phyloP scores from a whole-genome alignment of 1,140 invertebrate genomes.

The Hylaeus volcanicus region DNA sequence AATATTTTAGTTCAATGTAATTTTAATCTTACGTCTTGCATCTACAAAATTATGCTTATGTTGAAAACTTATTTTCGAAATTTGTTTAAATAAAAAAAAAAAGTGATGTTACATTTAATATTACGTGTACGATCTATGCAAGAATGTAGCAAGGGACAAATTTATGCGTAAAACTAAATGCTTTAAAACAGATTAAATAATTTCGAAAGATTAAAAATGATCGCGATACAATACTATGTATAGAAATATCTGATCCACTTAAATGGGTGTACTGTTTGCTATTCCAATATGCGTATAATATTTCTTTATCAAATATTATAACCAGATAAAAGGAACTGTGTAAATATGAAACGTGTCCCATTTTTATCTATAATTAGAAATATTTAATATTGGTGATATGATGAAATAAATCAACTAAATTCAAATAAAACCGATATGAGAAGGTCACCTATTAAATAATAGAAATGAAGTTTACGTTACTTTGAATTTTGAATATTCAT shows the following conservation, averaged over 20 bases:
- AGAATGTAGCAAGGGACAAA: neutral
- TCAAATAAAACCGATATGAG: neutral
- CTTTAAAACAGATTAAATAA: slow-evolving; percentile 7
- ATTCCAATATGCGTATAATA: neutral
- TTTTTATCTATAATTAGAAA: slow-evolving; percentile 15
- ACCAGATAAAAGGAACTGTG: neutral
- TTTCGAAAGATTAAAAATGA: slow-evolving; percentile 17
- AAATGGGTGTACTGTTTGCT: slow-evolving; percentile 10
- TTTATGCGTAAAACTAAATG: slow-evolving; percentile 13
- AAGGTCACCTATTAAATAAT: neutral
- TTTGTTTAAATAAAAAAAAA: slow-evolving; percentile 21
- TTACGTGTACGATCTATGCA: slow-evolving; percentile 19
- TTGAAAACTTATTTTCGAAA: neutral
- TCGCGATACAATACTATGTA: neutral
- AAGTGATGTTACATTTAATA: slow-evolving; percentile 24
- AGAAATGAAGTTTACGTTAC: slow-evolving; percentile 9
- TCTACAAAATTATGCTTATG: slow-evolving; percentile 7
- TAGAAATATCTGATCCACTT: slow-evolving; percentile 16
- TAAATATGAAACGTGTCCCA: neutral
- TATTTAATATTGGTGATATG: neutral
- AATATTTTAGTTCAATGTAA: slow-evolving; percentile 25
- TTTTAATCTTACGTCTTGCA: slow-evolving; percentile 21
- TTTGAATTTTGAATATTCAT: neutral
- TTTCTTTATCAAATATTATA: slow-evolving; percentile 18
- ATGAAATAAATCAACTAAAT: neutral